These are phyloP conservation scores for Microctenopoma lineatum DNA, from an alignment of 2,797 vertebrate species.

Conservation along the genomic window DNA sequence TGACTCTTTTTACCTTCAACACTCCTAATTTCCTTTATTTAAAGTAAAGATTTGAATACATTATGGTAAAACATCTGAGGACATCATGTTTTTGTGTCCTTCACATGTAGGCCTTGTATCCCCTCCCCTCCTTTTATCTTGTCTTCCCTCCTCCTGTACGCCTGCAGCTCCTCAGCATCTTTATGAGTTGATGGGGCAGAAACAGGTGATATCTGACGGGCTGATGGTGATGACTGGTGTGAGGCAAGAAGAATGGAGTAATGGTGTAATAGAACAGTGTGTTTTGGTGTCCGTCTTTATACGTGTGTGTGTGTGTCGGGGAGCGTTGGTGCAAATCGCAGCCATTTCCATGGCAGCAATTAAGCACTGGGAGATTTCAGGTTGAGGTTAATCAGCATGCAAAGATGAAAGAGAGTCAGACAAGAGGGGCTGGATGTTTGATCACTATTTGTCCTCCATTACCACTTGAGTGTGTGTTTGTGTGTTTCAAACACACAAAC, in stretches of 20 bases:
- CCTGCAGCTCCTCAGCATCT: slow-evolving; percentile 33
- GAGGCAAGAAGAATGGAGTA: slow-evolving; percentile 75
- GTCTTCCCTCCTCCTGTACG: slow-evolving; percentile 5
- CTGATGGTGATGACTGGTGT: slow-evolving; percentile 68
- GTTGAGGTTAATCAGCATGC: slow-evolving; percentile 81
- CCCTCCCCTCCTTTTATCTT: background rate
- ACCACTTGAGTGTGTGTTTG: slow-evolving; percentile 39
- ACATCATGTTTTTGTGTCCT: background rate
- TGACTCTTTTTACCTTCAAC: slow-evolving; percentile 30
- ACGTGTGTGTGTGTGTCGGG: slow-evolving; percentile 10
- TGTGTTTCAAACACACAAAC: slow-evolving; percentile 7
- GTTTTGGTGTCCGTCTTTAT: slow-evolving; percentile 24
- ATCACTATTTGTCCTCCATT: slow-evolving; percentile 52
- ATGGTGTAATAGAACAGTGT: slow-evolving; percentile 68
- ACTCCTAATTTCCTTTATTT: background rate
- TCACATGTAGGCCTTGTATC: background rate
- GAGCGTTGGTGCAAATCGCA: slow-evolving; percentile 62
- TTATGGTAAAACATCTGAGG: background rate
- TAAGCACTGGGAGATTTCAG: slow-evolving; percentile 74
- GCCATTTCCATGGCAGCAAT: slow-evolving; percentile 78
- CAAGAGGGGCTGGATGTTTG: slow-evolving; percentile 51
- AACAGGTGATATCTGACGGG: slow-evolving; percentile 65
- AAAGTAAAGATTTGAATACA: background rate
- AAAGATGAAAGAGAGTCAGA: slow-evolving; percentile 76
- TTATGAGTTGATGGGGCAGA: slow-evolving; percentile 47